phyloP scores from a whole-genome alignment of 1,140 invertebrate genomes.

The Drosophila watanabei region DNA sequence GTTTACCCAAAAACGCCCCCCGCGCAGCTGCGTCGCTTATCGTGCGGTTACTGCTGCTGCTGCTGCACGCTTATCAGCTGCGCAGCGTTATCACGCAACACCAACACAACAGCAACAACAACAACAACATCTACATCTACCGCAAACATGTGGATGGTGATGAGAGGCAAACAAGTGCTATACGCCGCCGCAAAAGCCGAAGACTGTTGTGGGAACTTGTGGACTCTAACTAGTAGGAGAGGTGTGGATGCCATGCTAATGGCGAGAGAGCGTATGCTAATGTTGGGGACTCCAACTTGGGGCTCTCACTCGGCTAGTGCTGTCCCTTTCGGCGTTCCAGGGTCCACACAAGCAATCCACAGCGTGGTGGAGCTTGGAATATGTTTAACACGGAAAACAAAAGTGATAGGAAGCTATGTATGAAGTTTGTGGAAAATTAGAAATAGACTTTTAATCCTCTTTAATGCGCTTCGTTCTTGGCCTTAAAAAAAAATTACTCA shows the following conservation, averaged over 20 bases:
- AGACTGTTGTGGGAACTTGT: conserved; percentile 30
- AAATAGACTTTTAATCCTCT: background rate
- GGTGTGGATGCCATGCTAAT: background rate
- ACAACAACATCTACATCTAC: conserved; percentile 28
- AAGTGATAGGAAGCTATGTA: background rate
- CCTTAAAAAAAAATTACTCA: background rate
- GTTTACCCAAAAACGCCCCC: conserved; percentile 36
- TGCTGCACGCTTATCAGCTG: conserved; percentile 51
- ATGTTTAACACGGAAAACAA: conserved; percentile 31
- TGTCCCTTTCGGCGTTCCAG: conserved; percentile 52
- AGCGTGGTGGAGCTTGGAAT: conserved; percentile 66
- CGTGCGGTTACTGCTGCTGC: conserved; percentile 16
- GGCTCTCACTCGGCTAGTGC: conserved; percentile 7
- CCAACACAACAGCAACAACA: background rate
- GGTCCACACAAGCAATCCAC: conserved; percentile 55
- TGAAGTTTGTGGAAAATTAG: background rate
- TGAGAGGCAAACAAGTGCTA: conserved; percentile 63
- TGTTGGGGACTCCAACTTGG: conserved; percentile 8
- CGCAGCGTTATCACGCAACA: conserved; percentile 53
- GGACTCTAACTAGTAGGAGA: conserved; percentile 10
- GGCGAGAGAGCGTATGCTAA: background rate
- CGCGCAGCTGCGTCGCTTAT: conserved; percentile 37
- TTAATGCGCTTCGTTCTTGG: background rate
- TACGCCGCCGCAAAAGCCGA: conserved; percentile 67
- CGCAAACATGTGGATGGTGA: conserved; percentile 44